phyloP scores from a whole-genome alignment of 2,888 invertebrate genomes.

The Tuta absoluta region DNA sequence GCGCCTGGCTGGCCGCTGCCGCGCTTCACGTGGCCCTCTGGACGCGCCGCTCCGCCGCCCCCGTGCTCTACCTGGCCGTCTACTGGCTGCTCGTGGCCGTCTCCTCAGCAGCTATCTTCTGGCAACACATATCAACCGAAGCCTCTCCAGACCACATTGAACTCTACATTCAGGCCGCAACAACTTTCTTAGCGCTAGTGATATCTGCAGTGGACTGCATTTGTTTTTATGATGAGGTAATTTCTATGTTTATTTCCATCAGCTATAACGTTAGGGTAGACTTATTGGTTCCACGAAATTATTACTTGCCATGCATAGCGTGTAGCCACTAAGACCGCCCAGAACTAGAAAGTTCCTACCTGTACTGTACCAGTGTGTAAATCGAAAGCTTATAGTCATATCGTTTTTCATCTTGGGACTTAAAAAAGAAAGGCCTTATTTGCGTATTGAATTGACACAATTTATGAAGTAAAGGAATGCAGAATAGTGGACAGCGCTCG shows the following conservation, averaged over 20 bases:
- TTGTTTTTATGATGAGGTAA: slow-evolving; percentile 75
- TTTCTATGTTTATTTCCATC: slow-evolving; percentile 4
- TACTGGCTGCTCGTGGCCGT: slow-evolving; percentile 69
- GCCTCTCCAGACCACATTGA: slow-evolving; percentile 50
- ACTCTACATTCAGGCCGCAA: slow-evolving; percentile 58
- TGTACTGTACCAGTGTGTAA: not conserved
- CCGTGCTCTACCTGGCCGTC: slow-evolving; percentile 69
- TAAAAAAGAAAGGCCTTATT: slow-evolving; percentile 1
- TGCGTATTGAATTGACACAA: slow-evolving; percentile 18
- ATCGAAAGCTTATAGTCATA: not conserved
- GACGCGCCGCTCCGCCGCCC: slow-evolving; percentile 66
- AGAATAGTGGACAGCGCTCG: slow-evolving; percentile 18
- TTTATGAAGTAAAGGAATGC: slow-evolving; percentile 23
- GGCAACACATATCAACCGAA: slow-evolving; percentile 48
- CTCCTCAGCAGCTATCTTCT: slow-evolving; percentile 57
- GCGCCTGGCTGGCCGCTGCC: slow-evolving; percentile 70
- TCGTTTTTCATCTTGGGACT: slow-evolving; percentile 2
- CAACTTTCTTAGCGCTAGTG: slow-evolving; percentile 53
- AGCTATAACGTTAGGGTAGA: not conserved
- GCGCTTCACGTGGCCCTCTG: slow-evolving; percentile 67
- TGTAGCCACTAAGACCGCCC: not conserved
- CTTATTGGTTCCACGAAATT: not conserved
- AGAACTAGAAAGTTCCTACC: not conserved
- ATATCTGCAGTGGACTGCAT: slow-evolving; percentile 64
- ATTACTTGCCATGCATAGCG: slow-evolving; percentile 4